A percentile compares a stretch with the other conserved stretches of the same genome.
These are phyloP conservation scores for Agrypnus murinus DNA, from an alignment of 2,888 invertebrate species.

Conservation along the genomic window DNA sequence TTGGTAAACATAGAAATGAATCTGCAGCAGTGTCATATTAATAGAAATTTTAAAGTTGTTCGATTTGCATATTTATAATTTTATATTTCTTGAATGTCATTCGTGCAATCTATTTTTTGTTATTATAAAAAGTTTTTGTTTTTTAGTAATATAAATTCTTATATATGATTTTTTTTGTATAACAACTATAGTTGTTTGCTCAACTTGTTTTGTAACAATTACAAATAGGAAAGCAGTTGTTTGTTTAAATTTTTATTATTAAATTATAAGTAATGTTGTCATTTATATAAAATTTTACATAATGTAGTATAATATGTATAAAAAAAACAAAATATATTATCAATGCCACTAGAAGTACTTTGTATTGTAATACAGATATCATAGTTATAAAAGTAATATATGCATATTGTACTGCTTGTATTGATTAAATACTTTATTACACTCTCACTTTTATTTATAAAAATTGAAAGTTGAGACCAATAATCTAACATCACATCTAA, in stretches of 20 bases:
- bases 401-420: constrained; percentile 37
- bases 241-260: constrained; percentile 27
- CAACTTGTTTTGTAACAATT: constrained; percentile 5
- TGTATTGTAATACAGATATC: constrained; percentile 30
- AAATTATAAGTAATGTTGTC: constrained; percentile 32
- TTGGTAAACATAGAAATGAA: background rate
- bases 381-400: constrained; percentile 12
- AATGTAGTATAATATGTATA: constrained; percentile 24
- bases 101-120: too few relatives aligned
- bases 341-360: constrained; percentile 31
- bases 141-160: too few relatives aligned
- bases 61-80: too few relatives aligned
- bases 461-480: too few relatives aligned
- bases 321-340: constrained; percentile 32
- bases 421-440: constrained; percentile 31
- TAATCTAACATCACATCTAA: too few relatives aligned
- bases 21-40: background rate
- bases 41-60: too few relatives aligned
- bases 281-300: constrained; percentile 46
- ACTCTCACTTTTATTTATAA: too few relatives aligned
- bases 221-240: background rate
- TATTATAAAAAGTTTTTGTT: too few relatives aligned
- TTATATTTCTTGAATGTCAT: too few relatives aligned
- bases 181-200: constrained; percentile 22
- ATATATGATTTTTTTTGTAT: background rate